A percentile compares a stretch with the other conserved stretches of the same genome.
Conservation (phyloP, 2,888 invertebrate genomes). For the Eurytoma californica region DNA sequence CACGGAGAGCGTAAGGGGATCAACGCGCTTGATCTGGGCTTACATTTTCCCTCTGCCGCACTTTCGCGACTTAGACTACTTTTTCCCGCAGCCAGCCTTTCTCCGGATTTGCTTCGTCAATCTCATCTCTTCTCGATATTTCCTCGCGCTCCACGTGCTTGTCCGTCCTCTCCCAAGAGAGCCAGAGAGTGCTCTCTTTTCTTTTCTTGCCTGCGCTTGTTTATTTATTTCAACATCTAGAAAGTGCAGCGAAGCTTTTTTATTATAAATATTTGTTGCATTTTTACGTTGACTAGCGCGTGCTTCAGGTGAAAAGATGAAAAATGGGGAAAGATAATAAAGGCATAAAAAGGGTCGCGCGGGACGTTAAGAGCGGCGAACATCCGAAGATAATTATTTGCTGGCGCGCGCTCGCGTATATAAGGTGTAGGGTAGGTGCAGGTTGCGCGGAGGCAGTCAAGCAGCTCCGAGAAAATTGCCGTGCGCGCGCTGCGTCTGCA, state of each 20-base stretch:
- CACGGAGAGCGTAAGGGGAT: conserved; percentile 65
- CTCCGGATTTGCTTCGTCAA: conserved; percentile 55
- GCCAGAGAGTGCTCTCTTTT: background rate
- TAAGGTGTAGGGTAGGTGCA: too few relatives aligned
- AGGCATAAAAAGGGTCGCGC: background rate
- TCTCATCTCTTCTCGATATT: conserved; percentile 48
- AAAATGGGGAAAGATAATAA: too few relatives aligned
- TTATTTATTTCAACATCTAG: background rate
- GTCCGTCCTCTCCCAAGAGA: conserved; percentile 25
- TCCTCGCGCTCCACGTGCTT: conserved; percentile 20
- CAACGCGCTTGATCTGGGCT: conserved; percentile 68
- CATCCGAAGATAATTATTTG: conserved; percentile 42
- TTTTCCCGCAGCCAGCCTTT: conserved; percentile 39
- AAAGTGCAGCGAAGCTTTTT: too few relatives aligned
- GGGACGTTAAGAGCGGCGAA: conserved; percentile 2
- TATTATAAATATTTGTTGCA: too few relatives aligned
- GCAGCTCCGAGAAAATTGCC: conserved; percentile 31
- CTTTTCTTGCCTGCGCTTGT: background rate
- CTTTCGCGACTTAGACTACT: conserved; percentile 24
- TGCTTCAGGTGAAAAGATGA: too few relatives aligned
- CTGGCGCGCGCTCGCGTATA: background rate
- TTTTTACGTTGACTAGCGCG: too few relatives aligned
- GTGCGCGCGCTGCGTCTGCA: conserved; percentile 60
- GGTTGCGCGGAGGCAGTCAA: too few relatives aligned
- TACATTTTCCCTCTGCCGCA: conserved; percentile 66